These are phyloP conservation scores for Hydrozoanthus gracilis DNA, from an alignment of 92 coral and sea anemone genomes.

Conservation along the genomic window DNA sequence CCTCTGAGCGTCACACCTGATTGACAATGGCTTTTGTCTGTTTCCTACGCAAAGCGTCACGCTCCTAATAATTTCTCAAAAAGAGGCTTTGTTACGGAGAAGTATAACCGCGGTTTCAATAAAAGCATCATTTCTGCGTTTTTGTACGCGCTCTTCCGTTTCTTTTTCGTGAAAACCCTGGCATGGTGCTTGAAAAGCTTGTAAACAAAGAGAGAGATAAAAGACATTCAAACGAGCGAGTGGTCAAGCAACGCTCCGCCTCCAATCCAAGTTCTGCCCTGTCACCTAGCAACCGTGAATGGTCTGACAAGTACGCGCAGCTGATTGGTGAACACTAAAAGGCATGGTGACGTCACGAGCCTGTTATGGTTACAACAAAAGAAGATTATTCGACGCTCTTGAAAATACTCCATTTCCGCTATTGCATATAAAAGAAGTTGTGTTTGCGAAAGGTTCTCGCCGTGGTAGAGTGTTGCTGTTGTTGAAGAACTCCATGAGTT, in stretches of 20 bases:
- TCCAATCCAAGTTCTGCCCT: constrained; percentile 10
- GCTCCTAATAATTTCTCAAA: constrained; percentile 21
- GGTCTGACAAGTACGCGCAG: constrained; percentile 52
- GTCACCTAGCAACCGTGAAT: constrained; percentile 47
- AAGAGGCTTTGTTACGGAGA: not conserved
- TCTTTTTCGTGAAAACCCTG: not conserved
- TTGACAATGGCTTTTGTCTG: constrained; percentile 41
- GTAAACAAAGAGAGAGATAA: constrained; percentile 36
- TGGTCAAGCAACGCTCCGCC: constrained; percentile 48
- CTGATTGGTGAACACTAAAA: constrained; percentile 34
- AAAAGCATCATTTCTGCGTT: not conserved
- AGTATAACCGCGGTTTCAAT: not conserved
- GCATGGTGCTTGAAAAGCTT: not conserved
- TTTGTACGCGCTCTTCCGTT: not conserved
- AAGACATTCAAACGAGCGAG: constrained; percentile 1
- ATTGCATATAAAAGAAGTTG: constrained; percentile 29
- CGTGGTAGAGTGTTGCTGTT: not conserved
- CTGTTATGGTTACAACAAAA: constrained; percentile 53
- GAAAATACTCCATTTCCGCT: constrained; percentile 46
- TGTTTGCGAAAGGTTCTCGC: constrained; percentile 22
- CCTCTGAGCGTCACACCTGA: constrained; percentile 58
- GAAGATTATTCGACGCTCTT: constrained; percentile 44
- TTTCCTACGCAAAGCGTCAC: constrained; percentile 35
- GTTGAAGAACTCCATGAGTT: constrained; percentile 5
- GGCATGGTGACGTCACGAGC: constrained; percentile 50